These are phyloP conservation scores for Drosophila quadrilineata DNA, from an alignment of 1,140 invertebrate genomes.

Conservation along the genomic window DNA sequence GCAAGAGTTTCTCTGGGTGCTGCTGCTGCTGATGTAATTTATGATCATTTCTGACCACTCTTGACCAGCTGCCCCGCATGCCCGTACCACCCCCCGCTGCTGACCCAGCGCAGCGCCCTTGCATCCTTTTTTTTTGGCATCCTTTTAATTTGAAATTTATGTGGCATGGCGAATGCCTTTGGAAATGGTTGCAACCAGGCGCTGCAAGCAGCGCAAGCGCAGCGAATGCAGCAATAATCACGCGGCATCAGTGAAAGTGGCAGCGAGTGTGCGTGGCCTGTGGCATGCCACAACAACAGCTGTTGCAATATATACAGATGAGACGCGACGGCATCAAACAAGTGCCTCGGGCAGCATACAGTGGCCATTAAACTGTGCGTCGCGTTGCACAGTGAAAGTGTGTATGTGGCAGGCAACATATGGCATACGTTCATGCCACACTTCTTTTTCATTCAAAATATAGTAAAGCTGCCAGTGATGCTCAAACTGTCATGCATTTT, in stretches of 20 bases:
- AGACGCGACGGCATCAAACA: conserved; percentile 2
- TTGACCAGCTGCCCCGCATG: conserved; percentile 50
- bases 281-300: conserved; percentile 28
- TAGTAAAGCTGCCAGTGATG: background rate
- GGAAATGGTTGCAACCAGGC: conserved; percentile 12
- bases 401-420: background rate
- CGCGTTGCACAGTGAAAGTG: background rate
- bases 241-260: conserved; percentile 30
- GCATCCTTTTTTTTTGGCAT: conserved; percentile 18
- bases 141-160: conserved; percentile 48
- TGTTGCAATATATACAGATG: conserved; percentile 1
- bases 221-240: conserved; percentile 44
- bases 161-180: conserved; percentile 22
- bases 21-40: conserved; percentile 60
- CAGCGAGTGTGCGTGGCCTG: too few species aligned
- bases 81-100: conserved; percentile 21
- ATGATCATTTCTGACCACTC: conserved; percentile 51
- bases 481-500: too few species aligned
- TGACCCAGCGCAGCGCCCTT: too few species aligned
- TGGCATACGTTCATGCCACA: too few species aligned
- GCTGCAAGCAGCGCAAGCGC: conserved; percentile 21
- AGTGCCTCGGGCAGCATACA: conserved; percentile 1
- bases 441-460: background rate
- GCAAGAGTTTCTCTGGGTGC: too few species aligned
- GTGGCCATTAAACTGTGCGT: background rate